Percentiles rank a stretch among this genome's conserved stretches.
phyloP scores from a whole-genome alignment of 2,113 vertebrate species.

The Lonchura striata region DNA sequence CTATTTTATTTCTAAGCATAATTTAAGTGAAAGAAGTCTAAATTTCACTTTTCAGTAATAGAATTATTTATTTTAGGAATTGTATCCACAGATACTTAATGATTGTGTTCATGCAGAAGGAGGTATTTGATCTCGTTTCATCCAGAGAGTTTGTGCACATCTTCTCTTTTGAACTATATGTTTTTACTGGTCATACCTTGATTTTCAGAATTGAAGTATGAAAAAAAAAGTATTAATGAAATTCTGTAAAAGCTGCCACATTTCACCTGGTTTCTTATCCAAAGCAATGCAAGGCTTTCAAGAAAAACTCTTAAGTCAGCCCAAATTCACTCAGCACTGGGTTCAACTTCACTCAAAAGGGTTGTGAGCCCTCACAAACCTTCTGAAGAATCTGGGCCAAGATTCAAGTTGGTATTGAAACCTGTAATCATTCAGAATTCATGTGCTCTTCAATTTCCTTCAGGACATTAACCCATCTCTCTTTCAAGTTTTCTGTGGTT shows the following conservation, averaged over 20 bases:
- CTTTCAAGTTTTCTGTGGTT: not conserved
- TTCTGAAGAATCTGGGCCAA: constrained; percentile 36
- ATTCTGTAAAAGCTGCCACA: not conserved
- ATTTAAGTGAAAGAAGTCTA: not conserved
- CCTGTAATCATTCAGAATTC: constrained; percentile 20
- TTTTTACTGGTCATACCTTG: not conserved
- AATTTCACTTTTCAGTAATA: not conserved
- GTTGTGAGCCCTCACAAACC: not conserved
- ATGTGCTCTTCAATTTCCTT: constrained; percentile 1
- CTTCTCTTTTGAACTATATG: not conserved
- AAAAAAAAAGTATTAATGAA: not conserved
- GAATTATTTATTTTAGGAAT: not conserved
- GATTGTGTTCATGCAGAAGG: not conserved
- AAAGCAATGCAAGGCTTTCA: not conserved
- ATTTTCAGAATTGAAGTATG: not conserved
- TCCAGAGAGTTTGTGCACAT: not conserved
- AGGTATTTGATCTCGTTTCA: not conserved
- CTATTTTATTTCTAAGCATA: not conserved
- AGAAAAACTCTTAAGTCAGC: not conserved
- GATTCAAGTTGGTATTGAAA: constrained; percentile 26
- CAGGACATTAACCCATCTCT: not conserved
- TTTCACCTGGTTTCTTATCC: constrained; percentile 32
- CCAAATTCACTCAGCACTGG: constrained; percentile 20
- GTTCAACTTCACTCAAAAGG: not conserved
- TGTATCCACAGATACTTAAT: not conserved